Base-by-base conservation (phyloP, 2,797 vertebrate genomes). In the Mormyrus proboscirostris region DNA sequence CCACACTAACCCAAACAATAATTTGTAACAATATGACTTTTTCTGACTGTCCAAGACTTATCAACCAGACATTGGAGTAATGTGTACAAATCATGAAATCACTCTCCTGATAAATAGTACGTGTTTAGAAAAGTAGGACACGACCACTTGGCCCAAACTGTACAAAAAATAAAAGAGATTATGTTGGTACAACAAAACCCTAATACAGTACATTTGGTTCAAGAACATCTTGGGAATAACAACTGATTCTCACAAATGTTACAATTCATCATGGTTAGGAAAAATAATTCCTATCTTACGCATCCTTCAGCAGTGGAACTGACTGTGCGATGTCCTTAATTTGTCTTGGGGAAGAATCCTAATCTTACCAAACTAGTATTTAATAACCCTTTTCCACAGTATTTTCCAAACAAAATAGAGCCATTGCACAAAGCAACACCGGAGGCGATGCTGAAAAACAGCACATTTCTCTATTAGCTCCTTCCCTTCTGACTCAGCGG, bases 401-500 rank as follows among this genome's bases (percentile, higher is more conserved):
- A 44, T 79, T 44, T 79, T 79, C 38, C 73, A 79, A 79, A 79
- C 73, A 79, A 5, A n/a, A 19, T 79, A 38, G 38, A 73, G 73
- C 16, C 19, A 9, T 9, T 79, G 73, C 19, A 44, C 38, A 8
- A 41, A 79, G 16, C 38, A 79, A 73, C 65, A 73, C 7, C 12
- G 73, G 5, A 41, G 73, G 14, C 4, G 44, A 33, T 5, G 1
- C 16, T 76, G 9, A 44, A 41, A 79, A 44, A 84, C 16, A 51
- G 41, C 2, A 29, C n/a, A 5, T 22, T n/a, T 12, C 47, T 84
- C 16, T 53, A 16, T 38, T 51, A 8, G 5, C 59, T 69, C 47
- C 62, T 83, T 91, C 76, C 73, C 83, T 73, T 2, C 44, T 38
- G 62, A 51, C 9, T 83, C 91, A 87, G 7, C 29, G 38, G 87